A percentile compares a stretch with the other conserved stretches of the same genome.
Conservation (phyloP, 2,797 vertebrate species). For the Myoxocephalus aenaeus region DNA sequence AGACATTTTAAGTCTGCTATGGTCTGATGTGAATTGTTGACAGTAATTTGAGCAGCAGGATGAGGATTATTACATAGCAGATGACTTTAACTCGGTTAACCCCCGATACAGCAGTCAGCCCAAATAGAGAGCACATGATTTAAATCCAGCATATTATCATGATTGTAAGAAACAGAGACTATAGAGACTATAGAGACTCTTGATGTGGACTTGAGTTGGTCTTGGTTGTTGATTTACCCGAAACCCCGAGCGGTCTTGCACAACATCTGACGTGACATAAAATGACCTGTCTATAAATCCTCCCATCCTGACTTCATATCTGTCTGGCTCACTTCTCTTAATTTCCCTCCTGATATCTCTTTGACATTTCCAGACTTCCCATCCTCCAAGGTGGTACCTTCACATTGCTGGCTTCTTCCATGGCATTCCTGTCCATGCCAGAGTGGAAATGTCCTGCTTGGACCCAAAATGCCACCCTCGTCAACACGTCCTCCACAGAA, state of each 20-base stretch:
- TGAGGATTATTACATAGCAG: constrained; percentile 14
- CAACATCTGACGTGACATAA: background rate
- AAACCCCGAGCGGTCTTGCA: background rate
- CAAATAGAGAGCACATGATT: constrained; percentile 62
- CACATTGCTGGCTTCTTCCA: constrained; percentile 89
- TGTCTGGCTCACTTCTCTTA: background rate
- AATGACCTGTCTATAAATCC: background rate
- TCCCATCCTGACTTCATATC: background rate
- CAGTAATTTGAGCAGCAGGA: constrained; percentile 3
- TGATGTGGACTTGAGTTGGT: background rate
- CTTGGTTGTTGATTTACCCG: background rate
- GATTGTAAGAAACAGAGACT: background rate
- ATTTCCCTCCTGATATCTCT: background rate
- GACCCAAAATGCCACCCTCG: constrained; percentile 90
- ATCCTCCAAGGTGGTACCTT: constrained; percentile 97
- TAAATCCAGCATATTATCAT: constrained; percentile 38
- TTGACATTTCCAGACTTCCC: constrained; percentile 85
- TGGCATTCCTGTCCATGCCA: constrained; percentile 95
- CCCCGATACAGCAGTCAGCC: constrained; percentile 10
- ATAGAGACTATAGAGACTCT: background rate
- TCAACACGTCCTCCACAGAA: constrained; percentile 88
- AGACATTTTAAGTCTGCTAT: background rate
- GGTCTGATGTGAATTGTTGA: background rate
- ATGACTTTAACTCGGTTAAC: constrained; percentile 50
- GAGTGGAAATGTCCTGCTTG: constrained; percentile 92